Percentiles rank a stretch among this genome's conserved stretches.
Evolutionary conservation across 2,888 invertebrate species (phyloP).

Genomic region (Acleris cristana): DNA sequence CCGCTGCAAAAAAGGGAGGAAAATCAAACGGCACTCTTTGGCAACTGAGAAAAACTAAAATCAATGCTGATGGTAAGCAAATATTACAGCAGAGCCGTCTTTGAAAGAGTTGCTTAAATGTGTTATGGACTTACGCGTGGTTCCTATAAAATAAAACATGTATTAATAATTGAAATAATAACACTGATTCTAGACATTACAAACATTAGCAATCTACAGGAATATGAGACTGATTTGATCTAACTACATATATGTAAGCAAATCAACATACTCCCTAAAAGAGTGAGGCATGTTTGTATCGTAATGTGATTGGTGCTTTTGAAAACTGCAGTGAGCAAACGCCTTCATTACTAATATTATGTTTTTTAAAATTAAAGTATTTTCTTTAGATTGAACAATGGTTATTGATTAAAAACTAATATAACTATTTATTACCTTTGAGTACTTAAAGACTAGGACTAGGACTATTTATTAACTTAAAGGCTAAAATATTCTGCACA

Average conservation of each 20-base stretch:
- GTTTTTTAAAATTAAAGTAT: no score
- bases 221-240: background rate
- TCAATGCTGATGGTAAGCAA: slow-evolving; percentile 59
- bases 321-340: no score
- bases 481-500: no score
- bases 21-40: slow-evolving; percentile 45
- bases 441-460: no score
- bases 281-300: no score
- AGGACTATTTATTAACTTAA: no score
- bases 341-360: no score
- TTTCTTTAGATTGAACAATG: no score
- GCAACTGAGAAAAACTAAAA: slow-evolving; percentile 50
- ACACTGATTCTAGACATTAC: slow-evolving; percentile 23
- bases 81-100: slow-evolving; percentile 70
- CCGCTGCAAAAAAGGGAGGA: slow-evolving; percentile 4
- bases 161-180: slow-evolving; percentile 50
- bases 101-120: slow-evolving; percentile 67
- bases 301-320: no score
- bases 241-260: background rate
- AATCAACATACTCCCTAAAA: background rate
- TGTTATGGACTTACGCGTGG: slow-evolving; percentile 80
- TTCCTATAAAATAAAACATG: slow-evolving; percentile 82
- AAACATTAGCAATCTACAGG: background rate
- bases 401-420: no score
- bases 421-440: no score